Conservation (phyloP, 2,797 vertebrate genomes). For the Scleropages formosus region DNA sequence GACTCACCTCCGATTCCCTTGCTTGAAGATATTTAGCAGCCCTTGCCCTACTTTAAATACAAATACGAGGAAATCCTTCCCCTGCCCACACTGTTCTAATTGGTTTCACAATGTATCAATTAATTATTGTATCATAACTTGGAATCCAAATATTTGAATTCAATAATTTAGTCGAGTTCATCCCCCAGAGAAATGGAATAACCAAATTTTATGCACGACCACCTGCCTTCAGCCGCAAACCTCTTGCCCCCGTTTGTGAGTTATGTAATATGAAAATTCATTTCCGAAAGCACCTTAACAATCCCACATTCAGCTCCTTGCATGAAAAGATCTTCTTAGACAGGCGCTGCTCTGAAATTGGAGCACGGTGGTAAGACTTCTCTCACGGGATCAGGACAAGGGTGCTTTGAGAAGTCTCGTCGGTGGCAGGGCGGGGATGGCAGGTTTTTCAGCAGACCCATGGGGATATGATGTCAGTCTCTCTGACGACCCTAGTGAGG, state of each 20-base stretch:
- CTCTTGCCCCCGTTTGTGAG: neutral
- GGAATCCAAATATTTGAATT: constrained; percentile 1
- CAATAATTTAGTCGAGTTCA: neutral
- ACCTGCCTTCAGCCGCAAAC: neutral
- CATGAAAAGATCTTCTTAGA: neutral
- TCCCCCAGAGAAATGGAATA: neutral
- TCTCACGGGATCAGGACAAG: neutral
- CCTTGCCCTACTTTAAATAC: constrained; percentile 8
- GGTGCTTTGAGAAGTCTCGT: neutral
- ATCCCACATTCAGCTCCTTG: neutral
- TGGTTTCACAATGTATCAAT: constrained; percentile 4
- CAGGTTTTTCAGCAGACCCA: no score
- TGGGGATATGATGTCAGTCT: constrained; percentile 1
- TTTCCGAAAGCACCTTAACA: neutral
- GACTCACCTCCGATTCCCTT: no score
- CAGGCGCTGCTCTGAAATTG: neutral
- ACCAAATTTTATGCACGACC: neutral
- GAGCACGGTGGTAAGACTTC: no score
- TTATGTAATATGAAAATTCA: neutral
- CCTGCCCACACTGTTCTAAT: constrained; percentile 5
- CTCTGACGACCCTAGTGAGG: neutral
- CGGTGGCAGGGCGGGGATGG: neutral
- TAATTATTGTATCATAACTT: neutral
- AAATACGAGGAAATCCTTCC: neutral
- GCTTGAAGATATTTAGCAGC: neutral